Evolutionary conservation across 2,113 vertebrate species (phyloP), one percentile per base, ranked within the genome.

Genomic region (Ovis aries): DNA sequence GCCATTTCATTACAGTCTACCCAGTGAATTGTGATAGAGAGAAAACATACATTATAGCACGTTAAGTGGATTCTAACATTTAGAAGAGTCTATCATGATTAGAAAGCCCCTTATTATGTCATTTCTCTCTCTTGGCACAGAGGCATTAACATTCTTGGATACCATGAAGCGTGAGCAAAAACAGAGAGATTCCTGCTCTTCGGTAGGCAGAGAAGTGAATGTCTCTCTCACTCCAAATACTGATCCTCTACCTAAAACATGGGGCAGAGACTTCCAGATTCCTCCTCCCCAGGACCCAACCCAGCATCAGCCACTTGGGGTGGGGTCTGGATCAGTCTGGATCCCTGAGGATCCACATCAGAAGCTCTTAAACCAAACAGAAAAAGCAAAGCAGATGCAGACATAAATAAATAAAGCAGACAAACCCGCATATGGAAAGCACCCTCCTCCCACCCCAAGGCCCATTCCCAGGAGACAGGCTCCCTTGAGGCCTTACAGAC

Each of bases 391-490:
- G 64, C 89, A 97, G 95, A 93, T 29, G 14, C 85, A 97, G 94
- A 96, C 36, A 16, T 90, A 77, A 96, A 96, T 96, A 95, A 83
- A 97, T 90, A 95, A 93, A 95, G 83, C 92, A 97, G 92, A 96
- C 78, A 96, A 82, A 62, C 45, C 19, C 71, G 71, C 95, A 95
- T 78, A 90, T 77, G 88, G 84, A 93, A 94, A 96, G 98, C 91
- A 96, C 92, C 6, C 10, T 85, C 33, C n/a, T 4, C 67, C n/a
- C 19, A 71, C 67, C n/a, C 19, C 67, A 12, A 71, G 57, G 95
- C 78, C 90, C 85, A 53, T 85, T 97, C 77, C 97, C 80, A 31
- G 60, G 84, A 96, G 93, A 59, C 98, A 83, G 90, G 13, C 93
- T 97, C 88, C 92, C 88, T 36, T 3, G 53, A 94, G 92, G 94